These are phyloP conservation scores for Drosophila watanabei DNA, from an alignment of 1,140 invertebrate genomes.

Conservation along the genomic window DNA sequence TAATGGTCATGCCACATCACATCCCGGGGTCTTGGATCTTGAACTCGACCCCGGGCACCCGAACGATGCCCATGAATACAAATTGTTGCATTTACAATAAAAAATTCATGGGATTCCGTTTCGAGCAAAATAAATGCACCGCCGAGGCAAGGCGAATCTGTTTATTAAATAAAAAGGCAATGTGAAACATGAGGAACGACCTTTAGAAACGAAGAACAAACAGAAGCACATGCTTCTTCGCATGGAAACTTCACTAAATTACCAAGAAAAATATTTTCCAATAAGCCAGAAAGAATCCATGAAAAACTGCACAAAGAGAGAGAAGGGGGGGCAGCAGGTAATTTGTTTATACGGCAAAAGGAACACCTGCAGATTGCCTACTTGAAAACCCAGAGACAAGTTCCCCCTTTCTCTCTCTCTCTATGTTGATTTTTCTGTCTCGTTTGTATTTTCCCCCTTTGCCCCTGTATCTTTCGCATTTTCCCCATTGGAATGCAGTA, in stretches of 20 bases:
- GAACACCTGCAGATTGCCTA: constrained; percentile 72
- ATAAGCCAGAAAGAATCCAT: constrained; percentile 62
- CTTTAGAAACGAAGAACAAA: constrained; percentile 34
- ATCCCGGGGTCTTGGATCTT: constrained; percentile 56
- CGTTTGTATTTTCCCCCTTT: not conserved
- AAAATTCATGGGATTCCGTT: constrained; percentile 76
- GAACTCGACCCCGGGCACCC: constrained; percentile 40
- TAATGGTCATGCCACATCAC: constrained; percentile 67
- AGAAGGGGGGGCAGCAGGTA: constrained; percentile 21
- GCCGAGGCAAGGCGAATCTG: constrained; percentile 39
- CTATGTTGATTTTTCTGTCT: not conserved
- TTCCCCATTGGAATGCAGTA: constrained; percentile 37
- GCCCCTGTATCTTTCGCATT: constrained; percentile 13
- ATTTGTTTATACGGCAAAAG: constrained; percentile 52
- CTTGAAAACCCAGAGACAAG: constrained; percentile 26
- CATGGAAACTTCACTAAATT: constrained; percentile 68
- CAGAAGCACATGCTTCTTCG: constrained; percentile 43
- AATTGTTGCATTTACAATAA: constrained; percentile 78
- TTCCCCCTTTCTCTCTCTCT: not conserved
- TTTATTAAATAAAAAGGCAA: constrained; percentile 67
- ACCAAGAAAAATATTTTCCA: constrained; percentile 71
- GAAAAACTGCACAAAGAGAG: constrained; percentile 21
- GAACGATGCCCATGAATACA: constrained; percentile 74
- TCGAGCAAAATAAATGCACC: constrained; percentile 57
- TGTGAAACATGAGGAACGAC: constrained; percentile 61